These are phyloP conservation scores for Phymorhynchus buccinoides DNA, from an alignment of 1,140 invertebrate genomes.

Conservation along the genomic window DNA sequence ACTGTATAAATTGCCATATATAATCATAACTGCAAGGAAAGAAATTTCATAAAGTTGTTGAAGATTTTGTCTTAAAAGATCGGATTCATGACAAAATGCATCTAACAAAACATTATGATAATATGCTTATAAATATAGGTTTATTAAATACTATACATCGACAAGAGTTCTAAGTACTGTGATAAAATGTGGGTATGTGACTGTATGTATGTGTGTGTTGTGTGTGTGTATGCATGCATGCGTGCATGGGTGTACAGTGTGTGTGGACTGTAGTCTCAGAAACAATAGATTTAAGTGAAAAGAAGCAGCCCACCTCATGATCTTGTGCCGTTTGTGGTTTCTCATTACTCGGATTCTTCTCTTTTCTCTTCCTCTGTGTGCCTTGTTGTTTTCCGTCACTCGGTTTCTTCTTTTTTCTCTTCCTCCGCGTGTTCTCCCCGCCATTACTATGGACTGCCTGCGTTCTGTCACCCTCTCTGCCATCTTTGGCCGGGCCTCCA, in stretches of 20 bases:
- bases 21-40: too few species aligned
- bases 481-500: background rate
- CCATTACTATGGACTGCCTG: background rate
- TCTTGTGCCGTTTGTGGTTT: conserved; percentile 1
- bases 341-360: background rate
- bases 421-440: conserved; percentile 22
- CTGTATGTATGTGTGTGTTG: background rate
- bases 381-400: background rate
- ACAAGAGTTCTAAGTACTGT: too few species aligned
- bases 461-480: background rate
- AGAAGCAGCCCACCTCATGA: background rate
- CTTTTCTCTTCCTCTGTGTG: conserved; percentile 31
- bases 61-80: background rate
- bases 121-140: background rate
- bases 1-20: too few species aligned
- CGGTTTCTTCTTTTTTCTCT: conserved; percentile 3
- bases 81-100: background rate
- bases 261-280: background rate
- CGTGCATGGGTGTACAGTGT: conserved; percentile 1
- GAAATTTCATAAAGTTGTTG: background rate
- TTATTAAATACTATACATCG: too few species aligned
- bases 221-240: background rate
- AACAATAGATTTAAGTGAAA: too few species aligned
- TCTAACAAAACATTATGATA: background rate
- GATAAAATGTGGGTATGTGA: too few species aligned